These are phyloP conservation scores for Stomatorhinus ivindoensis DNA, from an alignment of 2,113 vertebrate genomes.

Conservation along the genomic window DNA sequence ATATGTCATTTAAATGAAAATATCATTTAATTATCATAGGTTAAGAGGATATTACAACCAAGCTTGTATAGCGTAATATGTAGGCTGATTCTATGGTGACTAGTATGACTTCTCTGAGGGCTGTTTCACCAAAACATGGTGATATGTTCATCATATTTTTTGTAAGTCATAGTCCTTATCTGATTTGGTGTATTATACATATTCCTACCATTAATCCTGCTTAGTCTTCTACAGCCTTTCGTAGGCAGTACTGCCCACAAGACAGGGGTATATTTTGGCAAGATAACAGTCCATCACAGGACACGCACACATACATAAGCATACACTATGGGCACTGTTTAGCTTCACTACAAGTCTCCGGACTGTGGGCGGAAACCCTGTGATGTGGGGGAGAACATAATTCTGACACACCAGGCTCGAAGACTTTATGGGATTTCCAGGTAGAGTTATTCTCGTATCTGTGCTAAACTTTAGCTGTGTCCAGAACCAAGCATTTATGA, in stretches of 20 bases:
- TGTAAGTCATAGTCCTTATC: not conserved
- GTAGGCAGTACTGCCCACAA: not conserved
- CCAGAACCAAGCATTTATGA: not conserved
- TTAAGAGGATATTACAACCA: not conserved
- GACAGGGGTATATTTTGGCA: not conserved
- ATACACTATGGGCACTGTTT: not conserved
- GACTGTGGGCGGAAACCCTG: no score
- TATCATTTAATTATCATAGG: not conserved
- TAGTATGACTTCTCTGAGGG: not conserved
- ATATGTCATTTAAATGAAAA: not conserved
- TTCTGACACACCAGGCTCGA: not conserved
- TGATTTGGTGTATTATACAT: not conserved
- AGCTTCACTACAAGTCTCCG: not conserved
- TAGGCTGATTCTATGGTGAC: not conserved
- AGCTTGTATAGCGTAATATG: not conserved
- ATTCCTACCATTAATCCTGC: not conserved
- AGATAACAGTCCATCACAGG: not conserved
- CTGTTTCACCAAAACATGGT: not conserved
- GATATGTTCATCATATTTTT: not conserved
- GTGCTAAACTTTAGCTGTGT: not conserved
- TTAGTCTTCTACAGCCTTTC: not conserved
- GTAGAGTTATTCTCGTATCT: not conserved
- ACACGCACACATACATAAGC: not conserved
- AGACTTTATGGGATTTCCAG: not conserved
- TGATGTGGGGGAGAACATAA: not conserved